These are phyloP conservation scores for Campaea margaritaria DNA, from an alignment of 2,888 invertebrate genomes.

Conservation along the genomic window DNA sequence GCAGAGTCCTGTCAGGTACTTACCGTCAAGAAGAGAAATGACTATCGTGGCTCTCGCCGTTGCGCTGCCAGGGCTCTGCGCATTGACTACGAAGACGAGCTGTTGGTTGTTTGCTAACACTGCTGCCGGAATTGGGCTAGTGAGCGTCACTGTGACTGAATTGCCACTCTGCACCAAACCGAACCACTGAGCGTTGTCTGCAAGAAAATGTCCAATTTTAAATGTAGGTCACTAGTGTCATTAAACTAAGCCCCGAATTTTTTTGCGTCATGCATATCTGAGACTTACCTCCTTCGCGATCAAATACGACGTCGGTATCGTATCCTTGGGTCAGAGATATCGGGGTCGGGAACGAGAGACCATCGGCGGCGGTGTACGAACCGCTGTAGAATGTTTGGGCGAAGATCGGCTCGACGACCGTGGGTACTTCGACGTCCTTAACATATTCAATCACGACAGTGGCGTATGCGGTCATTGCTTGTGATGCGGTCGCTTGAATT, in stretches of 20 bases:
- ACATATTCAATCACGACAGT: conserved; percentile 48
- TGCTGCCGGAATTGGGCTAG: conserved; percentile 41
- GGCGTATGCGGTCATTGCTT: conserved; percentile 45
- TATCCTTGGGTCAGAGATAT: conserved; percentile 46
- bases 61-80: conserved; percentile 25
- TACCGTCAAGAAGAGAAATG: conserved; percentile 34
- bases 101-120: conserved; percentile 42
- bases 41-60: conserved; percentile 37
- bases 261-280: conserved; percentile 14
- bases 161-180: conserved; percentile 26
- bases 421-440: conserved; percentile 15
- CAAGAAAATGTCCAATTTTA: neutral
- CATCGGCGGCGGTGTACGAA: conserved; percentile 35
- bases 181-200: conserved; percentile 29
- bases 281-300: conserved; percentile 48
- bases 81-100: conserved; percentile 38
- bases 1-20: conserved; percentile 11
- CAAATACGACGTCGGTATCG: conserved; percentile 43
- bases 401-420: conserved; percentile 32
- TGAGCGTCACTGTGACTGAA: conserved; percentile 31
- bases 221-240: neutral
- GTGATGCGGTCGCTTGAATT: conserved; percentile 47
- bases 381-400: conserved; percentile 49
- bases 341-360: conserved; percentile 37
- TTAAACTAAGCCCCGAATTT: conserved; percentile 8